Conservation (phyloP, 2,888 invertebrate genomes). For the Tridacna crocea region DNA sequence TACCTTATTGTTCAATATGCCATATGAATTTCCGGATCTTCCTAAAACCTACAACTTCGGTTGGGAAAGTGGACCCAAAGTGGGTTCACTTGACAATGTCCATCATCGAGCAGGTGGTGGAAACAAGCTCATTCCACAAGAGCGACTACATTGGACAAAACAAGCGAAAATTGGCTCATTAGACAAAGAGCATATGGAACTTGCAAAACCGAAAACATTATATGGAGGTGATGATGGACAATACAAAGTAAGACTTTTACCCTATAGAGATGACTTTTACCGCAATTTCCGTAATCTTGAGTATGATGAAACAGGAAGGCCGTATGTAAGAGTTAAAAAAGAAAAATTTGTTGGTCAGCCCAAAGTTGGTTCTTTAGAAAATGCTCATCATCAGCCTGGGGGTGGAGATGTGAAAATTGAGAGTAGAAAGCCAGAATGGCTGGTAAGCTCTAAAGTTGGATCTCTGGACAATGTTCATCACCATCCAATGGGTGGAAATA, state of each 20-base stretch:
- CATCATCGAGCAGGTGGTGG: conserved; percentile 69
- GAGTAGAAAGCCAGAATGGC: conserved; percentile 50
- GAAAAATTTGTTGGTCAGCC: conserved; percentile 89
- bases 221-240: conserved; percentile 47
- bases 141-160: conserved; percentile 65
- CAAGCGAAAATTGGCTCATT: conserved; percentile 69
- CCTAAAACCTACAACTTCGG: conserved; percentile 42
- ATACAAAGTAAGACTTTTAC: conserved; percentile 52
- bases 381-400: conserved; percentile 91
- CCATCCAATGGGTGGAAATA: conserved; percentile 63
- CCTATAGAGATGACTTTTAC: conserved; percentile 43
- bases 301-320: conserved; percentile 57
- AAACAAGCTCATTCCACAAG: conserved; percentile 60
- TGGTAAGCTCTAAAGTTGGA: conserved; percentile 66
- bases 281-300: conserved; percentile 58
- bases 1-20: conserved; percentile 18
- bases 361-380: conserved; percentile 96
- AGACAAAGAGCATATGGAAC: conserved; percentile 57
- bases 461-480: conserved; percentile 71
- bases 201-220: conserved; percentile 49
- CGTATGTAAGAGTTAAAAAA: conserved; percentile 54
- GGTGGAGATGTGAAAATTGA: conserved; percentile 64
- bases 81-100: conserved; percentile 70
- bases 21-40: conserved; percentile 42
- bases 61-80: conserved; percentile 63